A percentile compares a stretch with the other conserved stretches of the same genome.
Evolutionary conservation across 2,113 vertebrate species (phyloP).

Genomic region (Copsychus sechellarum): DNA sequence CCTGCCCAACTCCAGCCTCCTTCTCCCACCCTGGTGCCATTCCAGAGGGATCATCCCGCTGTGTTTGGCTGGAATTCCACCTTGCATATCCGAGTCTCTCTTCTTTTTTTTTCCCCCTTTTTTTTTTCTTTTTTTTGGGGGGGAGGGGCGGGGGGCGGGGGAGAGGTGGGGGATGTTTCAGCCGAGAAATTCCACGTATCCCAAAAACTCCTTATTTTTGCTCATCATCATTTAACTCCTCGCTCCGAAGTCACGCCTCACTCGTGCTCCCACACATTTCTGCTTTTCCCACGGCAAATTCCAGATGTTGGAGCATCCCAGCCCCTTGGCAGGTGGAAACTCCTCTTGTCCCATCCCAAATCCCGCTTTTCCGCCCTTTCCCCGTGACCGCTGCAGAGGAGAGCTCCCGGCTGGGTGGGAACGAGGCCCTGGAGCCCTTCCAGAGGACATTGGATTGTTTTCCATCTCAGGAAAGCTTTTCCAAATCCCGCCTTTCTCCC

Average conservation of each 20-base stretch:
- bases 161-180: neutral
- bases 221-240: neutral
- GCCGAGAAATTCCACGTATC: neutral
- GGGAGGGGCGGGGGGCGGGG: too few relatives aligned
- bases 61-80: neutral
- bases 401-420: neutral
- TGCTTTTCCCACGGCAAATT: neutral
- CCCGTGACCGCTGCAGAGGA: neutral
- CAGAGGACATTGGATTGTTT: neutral
- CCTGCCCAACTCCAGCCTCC: neutral
- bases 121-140: too few relatives aligned
- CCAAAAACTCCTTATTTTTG: rapidly evolving
- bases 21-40: neutral
- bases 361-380: neutral
- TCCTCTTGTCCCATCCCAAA: neutral
- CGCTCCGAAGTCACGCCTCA: neutral
- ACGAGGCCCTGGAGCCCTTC: neutral
- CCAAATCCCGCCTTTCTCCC: neutral
- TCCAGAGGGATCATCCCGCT: neutral
- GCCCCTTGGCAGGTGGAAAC: neutral
- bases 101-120: too few relatives aligned
- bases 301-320: rapidly evolving
- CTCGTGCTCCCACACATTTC: rapidly evolving
- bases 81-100: neutral
- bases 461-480: neutral